Evolutionary conservation across 1,140 invertebrate genomes (phyloP), one percentile per base, ranked within the genome.

Genomic region (Coelopa frigida): DNA sequence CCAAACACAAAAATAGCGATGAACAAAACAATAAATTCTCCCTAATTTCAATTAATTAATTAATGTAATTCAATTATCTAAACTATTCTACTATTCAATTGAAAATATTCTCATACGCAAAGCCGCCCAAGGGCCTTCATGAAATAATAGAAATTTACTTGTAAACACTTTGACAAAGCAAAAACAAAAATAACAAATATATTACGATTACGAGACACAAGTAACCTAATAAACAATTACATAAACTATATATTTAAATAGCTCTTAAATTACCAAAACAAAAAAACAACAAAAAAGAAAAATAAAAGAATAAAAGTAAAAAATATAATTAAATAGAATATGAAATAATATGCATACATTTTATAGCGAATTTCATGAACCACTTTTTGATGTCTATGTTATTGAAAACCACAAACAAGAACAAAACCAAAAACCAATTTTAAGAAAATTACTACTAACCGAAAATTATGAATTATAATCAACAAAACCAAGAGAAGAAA

Each of bases 51-150:
- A n/a, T n/a, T n/a, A n/a, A n/a, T n/a, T n/a, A n/a, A n/a, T n/a
- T n/a, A n/a, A n/a, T n/a, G 8, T n/a, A 2, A 26, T 40, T 40
- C 29, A 40, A 14, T 40, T 40, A 26, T 23, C 1, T 40, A 21
- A 10, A n/a, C 29, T 39, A 39, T 22, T 8, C 7, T 26, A 14
- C 24, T 17, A 40, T 1, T 1, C 23, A 43, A 42, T 17, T 42
- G 31, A n/a, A 42, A 27, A 41, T 24, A 42, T 29, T 40, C 24
- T 42, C 40, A 29, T 29, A 42, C 24, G 32, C 41, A 43, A 42
- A 43, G 41, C 41, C 41, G 41, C 41, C 41, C 41, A 43, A 26
- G 33, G 41, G 41, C 41, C 41, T 43, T 43, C 41, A 21, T 29
- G 21, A 43, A 32, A 35, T 4, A 35, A 5, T 10, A 35, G 21